Evolutionary conservation across 1,140 invertebrate genomes (phyloP), one percentile per base, ranked within the genome.

Genomic region (Wiebesia pumilae): DNA sequence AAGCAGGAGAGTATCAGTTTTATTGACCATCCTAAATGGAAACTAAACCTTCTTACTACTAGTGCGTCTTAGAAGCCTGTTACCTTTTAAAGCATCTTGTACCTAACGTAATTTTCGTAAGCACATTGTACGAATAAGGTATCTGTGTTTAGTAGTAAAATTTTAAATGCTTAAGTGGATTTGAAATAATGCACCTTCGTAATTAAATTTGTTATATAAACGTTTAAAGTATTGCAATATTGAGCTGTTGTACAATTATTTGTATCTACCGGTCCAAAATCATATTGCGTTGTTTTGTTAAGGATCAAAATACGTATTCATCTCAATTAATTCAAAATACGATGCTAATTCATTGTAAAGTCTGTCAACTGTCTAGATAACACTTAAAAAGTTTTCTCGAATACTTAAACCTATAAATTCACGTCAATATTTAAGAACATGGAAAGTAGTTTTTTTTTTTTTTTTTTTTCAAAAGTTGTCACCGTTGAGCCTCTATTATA

Each of bases 31-130:
- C 27, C 35, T 81, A 24, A 73, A 81, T 69, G 40, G n/a, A 78
- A 62, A 69, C 40, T 54, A 38, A 67, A 24, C 54, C 54, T 35
- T 30, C 71, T 43, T 75, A 43, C 71, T n/a, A 38, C 69, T 78
- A 88, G 14, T 3, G 40, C 58, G 80, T 43, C 87, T 82, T 79
- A 88, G 83, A 88, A 82, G 78, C 83, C 81, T 75, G 75, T 51
- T 75, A 54, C 65, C 24, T 83, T 82, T 21, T 69, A 82, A 40
- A 75, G 19, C 79, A 51, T 75, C 65, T 81, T 81, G 65, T 54
- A 62, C 9, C 79, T 81, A 81, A 73, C 54, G 54, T 86, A 75
- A 86, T 81, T 81, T 79, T 82, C n/a, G 62, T 24, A 73, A 54
- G 30, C 43, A 38, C 40, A 47, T 35, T 27, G 51, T 75, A 54